Evolutionary conservation across 1,140 invertebrate genomes (phyloP).

Genomic region (Saxidomus purpurata): DNA sequence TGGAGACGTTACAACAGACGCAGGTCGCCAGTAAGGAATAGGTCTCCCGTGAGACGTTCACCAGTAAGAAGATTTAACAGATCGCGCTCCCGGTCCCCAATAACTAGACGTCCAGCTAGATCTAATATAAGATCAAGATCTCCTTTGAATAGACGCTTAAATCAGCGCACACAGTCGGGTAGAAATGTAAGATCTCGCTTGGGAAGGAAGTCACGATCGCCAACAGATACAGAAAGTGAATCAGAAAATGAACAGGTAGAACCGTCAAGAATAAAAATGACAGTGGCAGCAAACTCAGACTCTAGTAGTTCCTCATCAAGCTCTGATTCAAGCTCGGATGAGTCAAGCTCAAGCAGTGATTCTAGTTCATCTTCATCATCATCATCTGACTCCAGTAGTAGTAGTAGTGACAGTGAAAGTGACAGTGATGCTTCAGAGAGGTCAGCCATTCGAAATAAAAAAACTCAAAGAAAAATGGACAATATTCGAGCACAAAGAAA

Average conservation of each 20-base stretch:
- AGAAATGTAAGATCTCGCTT: conserved; percentile 49
- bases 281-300: conserved; percentile 18
- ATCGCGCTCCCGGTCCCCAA: conserved; percentile 40
- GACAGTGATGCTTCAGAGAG: conserved; percentile 61
- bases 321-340: conserved; percentile 2
- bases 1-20: conserved; percentile 27
- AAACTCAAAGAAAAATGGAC: conserved; percentile 45
- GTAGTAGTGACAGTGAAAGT: conserved; percentile 51
- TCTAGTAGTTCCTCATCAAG: conserved; percentile 33
- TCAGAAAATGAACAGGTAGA: conserved; percentile 2
- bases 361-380: conserved; percentile 51
- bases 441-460: conserved; percentile 60
- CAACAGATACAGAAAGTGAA: conserved; percentile 36
- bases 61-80: conserved; percentile 44
- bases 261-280: neutral
- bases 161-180: conserved; percentile 33
- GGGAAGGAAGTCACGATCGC: conserved; percentile 44
- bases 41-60: conserved; percentile 41
- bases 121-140: conserved; percentile 42
- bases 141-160: conserved; percentile 21
- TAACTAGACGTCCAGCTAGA: conserved; percentile 27
- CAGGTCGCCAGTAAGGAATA: conserved; percentile 35
- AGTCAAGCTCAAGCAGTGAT: conserved; percentile 13
- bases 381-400: conserved; percentile 1
- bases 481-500: neutral